Percentiles rank a stretch among this genome's conserved stretches.
These are phyloP conservation scores for Clarias fuscus DNA, from an alignment of 2,797 vertebrate species.

Conservation along the genomic window DNA sequence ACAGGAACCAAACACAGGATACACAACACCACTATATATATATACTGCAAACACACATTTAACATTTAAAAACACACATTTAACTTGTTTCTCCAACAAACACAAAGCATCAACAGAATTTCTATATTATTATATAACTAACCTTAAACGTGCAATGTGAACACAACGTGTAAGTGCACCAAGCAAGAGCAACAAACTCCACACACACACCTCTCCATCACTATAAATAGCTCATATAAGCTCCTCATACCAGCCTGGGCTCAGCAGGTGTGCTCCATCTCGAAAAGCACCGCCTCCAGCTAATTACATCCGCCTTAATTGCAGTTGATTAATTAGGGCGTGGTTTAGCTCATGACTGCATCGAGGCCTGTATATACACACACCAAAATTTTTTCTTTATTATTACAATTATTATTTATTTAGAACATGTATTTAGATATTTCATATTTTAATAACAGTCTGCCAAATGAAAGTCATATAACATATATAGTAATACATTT, in stretches of 20 bases:
- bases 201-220: not conserved
- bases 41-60: constrained; percentile 37
- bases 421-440: not conserved
- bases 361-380: not conserved
- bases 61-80: not conserved
- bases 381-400: too few species aligned
- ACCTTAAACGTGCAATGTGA: constrained; percentile 51
- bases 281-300: too few species aligned
- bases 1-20: constrained; percentile 54
- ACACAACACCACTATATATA: constrained; percentile 58
- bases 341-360: not conserved
- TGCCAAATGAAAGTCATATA: not conserved
- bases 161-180: constrained; percentile 55
- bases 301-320: not conserved
- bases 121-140: not conserved
- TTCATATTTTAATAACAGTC: not conserved
- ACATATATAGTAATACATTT: not conserved
- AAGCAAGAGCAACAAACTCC: constrained; percentile 50
- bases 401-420: too few species aligned
- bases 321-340: not conserved
- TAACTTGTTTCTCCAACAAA: not conserved
- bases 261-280: constrained; percentile 33
- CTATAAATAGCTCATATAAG: constrained; percentile 23
- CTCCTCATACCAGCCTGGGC: too few species aligned
- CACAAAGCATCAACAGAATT: not conserved